Base-by-base conservation (phyloP, 2,113 vertebrate species). In the Cichladusa arquata region DNA sequence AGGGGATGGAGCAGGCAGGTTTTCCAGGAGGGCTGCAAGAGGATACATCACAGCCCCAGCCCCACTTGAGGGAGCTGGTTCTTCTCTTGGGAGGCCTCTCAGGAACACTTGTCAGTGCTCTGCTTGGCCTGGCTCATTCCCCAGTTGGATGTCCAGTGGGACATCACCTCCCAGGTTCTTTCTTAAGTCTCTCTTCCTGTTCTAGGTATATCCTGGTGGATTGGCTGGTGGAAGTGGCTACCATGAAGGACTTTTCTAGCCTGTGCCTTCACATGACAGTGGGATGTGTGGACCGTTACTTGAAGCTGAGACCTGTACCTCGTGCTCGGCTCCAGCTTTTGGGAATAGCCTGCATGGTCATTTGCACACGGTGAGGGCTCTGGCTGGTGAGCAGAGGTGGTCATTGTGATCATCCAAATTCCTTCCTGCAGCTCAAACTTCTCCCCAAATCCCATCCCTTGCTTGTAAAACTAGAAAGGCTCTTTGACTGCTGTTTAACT, bases 301-400 rank as follows among this genome's bases (percentile, higher is more conserved):
- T 99, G 94, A 97, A 98, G 53, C 96, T 98, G 53, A 97, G 98
- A 61, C 97, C 98, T 6, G 99, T 99, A 17, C 98, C 99, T 24
- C 98, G 99, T 54, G 98, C 98, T 71, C 97, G 95, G 22, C 99
- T 99, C 14, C 99, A 99, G 92, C 98, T 99, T 8, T 95, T 99
- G 93, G 99, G 99, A 89, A 99, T 99, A 7, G 99, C 99, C 82
- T 99, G 99, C 98, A 99, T 99, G 99, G 99, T 99, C 56, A 99
- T 99, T 95, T 99, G 99, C 88, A 99, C 99, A 92, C 98, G 99
- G 99, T 99, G 86, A 97, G 98, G 42, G 45, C 15, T 53, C 45
- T 53, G 62, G 19, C 31, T 50, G 26, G 3, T 19, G 40, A 34
- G 5, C 4, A 60, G 26, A 25, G 22, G 4, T 20, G 38, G 4